Evolutionary conservation across 1,140 invertebrate species (phyloP).

Genomic region (Drosophila rufa): DNA sequence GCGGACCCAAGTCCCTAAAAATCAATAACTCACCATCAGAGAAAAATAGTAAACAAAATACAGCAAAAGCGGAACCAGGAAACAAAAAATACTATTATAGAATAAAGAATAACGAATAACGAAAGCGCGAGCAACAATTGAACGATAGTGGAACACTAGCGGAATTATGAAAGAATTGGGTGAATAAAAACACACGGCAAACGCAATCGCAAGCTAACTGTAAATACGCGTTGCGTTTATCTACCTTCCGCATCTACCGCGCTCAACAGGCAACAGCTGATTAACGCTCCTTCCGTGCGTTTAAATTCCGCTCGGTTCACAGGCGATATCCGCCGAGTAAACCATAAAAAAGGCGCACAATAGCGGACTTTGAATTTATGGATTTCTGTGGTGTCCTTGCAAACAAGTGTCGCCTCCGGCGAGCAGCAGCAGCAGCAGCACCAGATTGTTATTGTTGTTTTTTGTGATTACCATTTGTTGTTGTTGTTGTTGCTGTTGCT

Average conservation of each 20-base stretch:
- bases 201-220: conserved; percentile 11
- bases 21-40: too few species aligned
- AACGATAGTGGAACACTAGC: conserved; percentile 21
- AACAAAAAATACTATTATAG: conserved; percentile 35
- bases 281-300: conserved; percentile 36
- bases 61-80: conserved; percentile 7
- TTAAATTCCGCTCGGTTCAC: conserved; percentile 7
- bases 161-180: conserved; percentile 74
- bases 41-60: conserved; percentile 42
- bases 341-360: conserved; percentile 45
- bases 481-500: conserved; percentile 13
- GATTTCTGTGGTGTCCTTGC: conserved; percentile 81
- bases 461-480: conserved; percentile 44
- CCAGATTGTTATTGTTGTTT: conserved; percentile 52
- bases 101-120: conserved; percentile 30
- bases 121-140: conserved; percentile 20
- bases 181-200: conserved; percentile 48
- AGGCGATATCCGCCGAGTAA: conserved; percentile 11
- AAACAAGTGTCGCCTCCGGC: conserved; percentile 65
- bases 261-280: conserved; percentile 80
- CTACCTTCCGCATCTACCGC: conserved; percentile 34
- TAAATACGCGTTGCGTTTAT: conserved; percentile 28
- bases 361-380: conserved; percentile 76
- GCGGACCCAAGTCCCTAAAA: neutral
- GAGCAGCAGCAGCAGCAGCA: conserved; percentile 29